Conservation (phyloP, 2,888 invertebrate species). For the Scaptomyza parva region DNA sequence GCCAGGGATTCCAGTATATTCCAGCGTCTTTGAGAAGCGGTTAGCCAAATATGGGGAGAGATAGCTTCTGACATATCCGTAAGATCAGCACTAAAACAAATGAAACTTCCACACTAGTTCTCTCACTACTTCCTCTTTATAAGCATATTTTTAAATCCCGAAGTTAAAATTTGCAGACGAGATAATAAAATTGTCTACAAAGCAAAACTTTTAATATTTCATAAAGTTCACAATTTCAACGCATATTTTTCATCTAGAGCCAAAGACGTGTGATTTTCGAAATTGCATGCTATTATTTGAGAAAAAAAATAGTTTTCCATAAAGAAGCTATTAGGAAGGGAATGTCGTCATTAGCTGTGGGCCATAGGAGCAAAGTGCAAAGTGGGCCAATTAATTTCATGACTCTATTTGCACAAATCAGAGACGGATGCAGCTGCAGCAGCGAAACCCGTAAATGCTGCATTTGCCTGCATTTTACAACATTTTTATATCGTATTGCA, state of each 20-base stretch:
- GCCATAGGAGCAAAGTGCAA: conserved; percentile 15
- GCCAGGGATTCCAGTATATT: too few relatives aligned
- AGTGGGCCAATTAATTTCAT: conserved; percentile 63
- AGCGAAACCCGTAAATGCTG: conserved; percentile 1
- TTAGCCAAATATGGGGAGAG: too few relatives aligned
- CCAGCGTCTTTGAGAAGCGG: too few relatives aligned
- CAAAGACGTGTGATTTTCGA: background rate
- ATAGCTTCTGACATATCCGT: too few relatives aligned
- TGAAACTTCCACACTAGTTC: too few relatives aligned
- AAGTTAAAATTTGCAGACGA: too few relatives aligned
- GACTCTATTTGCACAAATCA: conserved; percentile 70
- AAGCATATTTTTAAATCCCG: too few relatives aligned
- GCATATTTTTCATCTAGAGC: background rate
- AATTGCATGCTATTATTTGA: background rate
- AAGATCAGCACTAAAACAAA: too few relatives aligned
- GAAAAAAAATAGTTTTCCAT: background rate
- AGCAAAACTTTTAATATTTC: background rate
- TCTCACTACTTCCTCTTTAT: too few relatives aligned
- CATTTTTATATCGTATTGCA: conserved; percentile 61
- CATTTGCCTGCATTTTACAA: conserved; percentile 54
- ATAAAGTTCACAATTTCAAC: too few relatives aligned
- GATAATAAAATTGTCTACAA: too few relatives aligned
- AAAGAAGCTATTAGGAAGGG: conserved; percentile 8
- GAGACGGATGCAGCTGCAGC: conserved; percentile 20
- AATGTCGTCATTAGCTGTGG: conserved; percentile 11